Evolutionary conservation across 2,113 vertebrate species (phyloP).

Genomic region (Seriola aureovittata): DNA sequence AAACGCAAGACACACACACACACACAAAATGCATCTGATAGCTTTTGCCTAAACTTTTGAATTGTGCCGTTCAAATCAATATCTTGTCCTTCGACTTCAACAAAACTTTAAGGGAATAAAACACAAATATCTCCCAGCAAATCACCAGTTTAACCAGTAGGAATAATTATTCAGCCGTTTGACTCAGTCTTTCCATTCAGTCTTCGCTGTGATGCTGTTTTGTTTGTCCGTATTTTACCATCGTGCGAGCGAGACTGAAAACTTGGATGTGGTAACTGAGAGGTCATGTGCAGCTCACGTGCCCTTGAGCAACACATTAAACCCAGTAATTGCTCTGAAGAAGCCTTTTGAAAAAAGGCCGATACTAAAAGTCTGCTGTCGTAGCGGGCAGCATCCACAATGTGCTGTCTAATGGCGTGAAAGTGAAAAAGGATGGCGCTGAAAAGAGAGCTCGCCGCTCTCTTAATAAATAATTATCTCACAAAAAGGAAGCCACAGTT

Average conservation of each 20-base stretch:
- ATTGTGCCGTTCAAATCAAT: neutral
- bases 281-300: slow-evolving; percentile 19
- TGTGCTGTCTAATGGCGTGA: slow-evolving; percentile 22
- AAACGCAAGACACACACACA: neutral
- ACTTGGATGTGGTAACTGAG: slow-evolving; percentile 22
- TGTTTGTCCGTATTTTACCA: neutral
- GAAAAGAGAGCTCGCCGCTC: neutral
- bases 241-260: neutral
- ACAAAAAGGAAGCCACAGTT: slow-evolving; percentile 34
- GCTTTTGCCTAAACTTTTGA: neutral
- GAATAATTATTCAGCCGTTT: neutral
- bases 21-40: neutral
- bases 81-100: neutral
- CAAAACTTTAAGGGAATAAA: neutral
- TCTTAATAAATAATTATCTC: slow-evolving; percentile 30
- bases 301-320: slow-evolving; percentile 56
- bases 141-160: slow-evolving; percentile 16
- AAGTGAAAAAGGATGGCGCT: neutral
- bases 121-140: neutral
- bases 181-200: slow-evolving; percentile 39
- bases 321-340: slow-evolving; percentile 7
- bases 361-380: neutral
- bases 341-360: neutral
- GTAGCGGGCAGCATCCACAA: slow-evolving; percentile 9
- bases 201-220: neutral